A percentile compares a stretch with the other conserved stretches of the same genome.
phyloP scores from a whole-genome alignment of 2,797 vertebrate genomes.

The Tinamus major region DNA sequence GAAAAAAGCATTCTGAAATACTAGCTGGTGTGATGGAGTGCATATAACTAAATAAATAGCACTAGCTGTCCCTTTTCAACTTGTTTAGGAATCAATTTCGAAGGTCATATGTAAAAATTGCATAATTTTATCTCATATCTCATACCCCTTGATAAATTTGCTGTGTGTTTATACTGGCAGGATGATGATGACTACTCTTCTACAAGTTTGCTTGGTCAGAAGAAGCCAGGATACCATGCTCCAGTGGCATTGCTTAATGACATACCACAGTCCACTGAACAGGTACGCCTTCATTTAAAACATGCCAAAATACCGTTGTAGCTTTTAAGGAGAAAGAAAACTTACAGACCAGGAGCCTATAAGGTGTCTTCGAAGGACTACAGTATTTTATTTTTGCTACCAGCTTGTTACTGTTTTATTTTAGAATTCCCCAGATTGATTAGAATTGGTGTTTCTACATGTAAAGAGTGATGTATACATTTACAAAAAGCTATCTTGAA shows the following conservation, averaged over 20 bases:
- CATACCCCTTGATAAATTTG: neutral
- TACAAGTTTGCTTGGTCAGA: slow-evolving; percentile 93
- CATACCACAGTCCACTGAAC: slow-evolving; percentile 97
- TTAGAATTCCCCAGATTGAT: neutral
- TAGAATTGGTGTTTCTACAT: neutral
- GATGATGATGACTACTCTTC: slow-evolving; percentile 95
- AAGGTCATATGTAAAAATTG: neutral
- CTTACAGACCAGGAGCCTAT: neutral
- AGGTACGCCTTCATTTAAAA: slow-evolving; percentile 75
- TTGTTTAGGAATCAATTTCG: too few relatives aligned
- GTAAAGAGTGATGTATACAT: neutral
- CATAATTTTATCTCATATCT: neutral
- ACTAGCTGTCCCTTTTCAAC: too few relatives aligned
- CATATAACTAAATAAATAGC: neutral
- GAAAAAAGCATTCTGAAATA: neutral
- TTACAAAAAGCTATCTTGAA: neutral
- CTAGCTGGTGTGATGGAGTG: neutral
- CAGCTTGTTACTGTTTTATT: neutral
- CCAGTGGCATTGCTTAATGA: slow-evolving; percentile 97
- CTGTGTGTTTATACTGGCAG: slow-evolving; percentile 67
- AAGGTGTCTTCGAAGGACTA: rapidly evolving
- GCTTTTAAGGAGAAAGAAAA: neutral
- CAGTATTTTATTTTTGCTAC: neutral
- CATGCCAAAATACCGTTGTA: neutral
- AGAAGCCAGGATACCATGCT: slow-evolving; percentile 97